These are phyloP conservation scores for Dendrocincla tyrannina DNA, from an alignment of 2,797 vertebrate genomes.

Conservation along the genomic window DNA sequence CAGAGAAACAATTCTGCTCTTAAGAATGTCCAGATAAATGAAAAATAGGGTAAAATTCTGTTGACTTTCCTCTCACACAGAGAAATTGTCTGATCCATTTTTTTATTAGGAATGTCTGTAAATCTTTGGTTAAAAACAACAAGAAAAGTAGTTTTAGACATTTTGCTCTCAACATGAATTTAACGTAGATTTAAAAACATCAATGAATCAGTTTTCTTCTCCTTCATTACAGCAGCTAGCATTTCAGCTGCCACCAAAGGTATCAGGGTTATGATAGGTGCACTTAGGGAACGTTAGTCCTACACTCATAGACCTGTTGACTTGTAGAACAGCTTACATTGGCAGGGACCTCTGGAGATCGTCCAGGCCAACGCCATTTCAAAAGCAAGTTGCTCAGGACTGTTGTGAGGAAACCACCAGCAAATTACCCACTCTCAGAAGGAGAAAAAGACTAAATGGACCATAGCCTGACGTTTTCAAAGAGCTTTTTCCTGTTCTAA, in stretches of 20 bases:
- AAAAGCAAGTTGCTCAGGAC: background rate
- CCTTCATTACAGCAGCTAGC: background rate
- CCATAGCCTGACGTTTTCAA: too few species aligned
- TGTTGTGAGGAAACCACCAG: too few species aligned
- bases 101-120: background rate
- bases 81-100: background rate
- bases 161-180: background rate
- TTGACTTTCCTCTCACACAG: background rate
- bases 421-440: too few species aligned
- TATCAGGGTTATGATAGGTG: background rate
- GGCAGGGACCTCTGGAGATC: background rate
- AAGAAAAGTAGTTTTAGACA: background rate
- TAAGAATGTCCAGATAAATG: background rate
- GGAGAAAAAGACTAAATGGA: too few species aligned
- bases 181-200: background rate
- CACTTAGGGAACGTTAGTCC: background rate
- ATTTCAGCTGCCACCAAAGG: background rate
- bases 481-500: too few species aligned
- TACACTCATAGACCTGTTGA: fast-evolving
- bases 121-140: background rate
- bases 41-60: background rate
- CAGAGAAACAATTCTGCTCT: background rate
- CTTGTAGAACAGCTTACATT: too few species aligned
- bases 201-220: background rate
- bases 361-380: background rate